Percentiles rank a stretch among this genome's conserved stretches.
phyloP scores from a whole-genome alignment of 2,888 invertebrate genomes.

The Ceriagrion tenellum region DNA sequence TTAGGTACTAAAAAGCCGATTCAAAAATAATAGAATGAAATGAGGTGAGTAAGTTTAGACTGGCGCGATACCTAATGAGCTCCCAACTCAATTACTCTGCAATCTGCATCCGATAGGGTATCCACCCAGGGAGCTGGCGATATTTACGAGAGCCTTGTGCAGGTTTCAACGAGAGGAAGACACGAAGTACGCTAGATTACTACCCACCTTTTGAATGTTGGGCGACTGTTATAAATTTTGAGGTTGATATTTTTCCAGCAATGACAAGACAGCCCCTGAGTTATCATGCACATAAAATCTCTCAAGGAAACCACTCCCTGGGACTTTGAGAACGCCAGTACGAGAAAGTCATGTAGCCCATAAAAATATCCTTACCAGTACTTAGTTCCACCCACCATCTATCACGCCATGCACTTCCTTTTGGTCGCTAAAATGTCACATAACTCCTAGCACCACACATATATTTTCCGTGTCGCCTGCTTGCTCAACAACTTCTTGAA shows the following conservation, averaged over 20 bases:
- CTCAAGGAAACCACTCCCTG: not conserved
- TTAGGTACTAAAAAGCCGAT: no score
- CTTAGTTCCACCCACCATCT: slow-evolving; percentile 18
- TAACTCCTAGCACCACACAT: not conserved
- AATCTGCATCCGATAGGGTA: no score
- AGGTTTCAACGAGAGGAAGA: no score
- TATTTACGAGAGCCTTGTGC: no score
- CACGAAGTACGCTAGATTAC: not conserved
- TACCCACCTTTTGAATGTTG: not conserved
- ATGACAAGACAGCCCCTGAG: not conserved
- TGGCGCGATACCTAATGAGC: no score
- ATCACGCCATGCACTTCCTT: not conserved
- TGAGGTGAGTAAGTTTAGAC: no score
- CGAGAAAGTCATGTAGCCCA: not conserved
- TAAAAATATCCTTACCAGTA: not conserved
- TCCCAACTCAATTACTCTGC: no score
- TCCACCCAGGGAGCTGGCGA: no score
- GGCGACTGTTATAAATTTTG: not conserved
- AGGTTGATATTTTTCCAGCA: not conserved
- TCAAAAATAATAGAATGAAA: no score
- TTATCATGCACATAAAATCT: not conserved
- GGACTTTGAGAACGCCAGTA: not conserved
- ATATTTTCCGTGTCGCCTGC: not conserved
- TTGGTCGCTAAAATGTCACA: not conserved
- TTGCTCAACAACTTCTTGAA: not conserved